Base-by-base conservation (phyloP, 2,888 invertebrate species). In the Rhamnusium bicolor region DNA sequence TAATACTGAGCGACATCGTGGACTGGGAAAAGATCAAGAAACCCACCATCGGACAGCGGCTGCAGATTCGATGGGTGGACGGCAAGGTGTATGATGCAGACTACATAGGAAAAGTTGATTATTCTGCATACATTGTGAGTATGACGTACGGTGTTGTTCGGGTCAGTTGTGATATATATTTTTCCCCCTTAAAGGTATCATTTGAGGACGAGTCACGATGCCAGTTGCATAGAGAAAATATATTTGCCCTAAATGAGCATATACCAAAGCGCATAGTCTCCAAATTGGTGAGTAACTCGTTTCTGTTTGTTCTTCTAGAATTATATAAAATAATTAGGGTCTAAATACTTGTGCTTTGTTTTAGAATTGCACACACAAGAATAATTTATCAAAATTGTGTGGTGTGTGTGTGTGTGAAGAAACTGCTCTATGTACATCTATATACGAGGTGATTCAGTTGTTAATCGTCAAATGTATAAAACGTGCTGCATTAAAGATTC, bases 61-160 rank as follows among this genome's bases (percentile, higher is more conserved):
- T 92, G 0, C 85, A 86, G 69, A 90, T 92, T 0, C 87, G 88
- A 46, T 92, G 92, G 92, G 88, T 89, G 0, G 91, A 92, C 75
- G 89, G 88, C 5, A 81, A 85, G 47, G 80, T 86, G 16, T 90
- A 90, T 72, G 86, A 88, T 60, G 90, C 89, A 16, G 84, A 87
- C 60, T 91, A 89, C 77, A 87, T 88, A 66, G 90, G 90, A 29
- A 84, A 86, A 46, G 84, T 87, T 78, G 86, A 87, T 60, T 85
- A 83, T 69, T 84, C 84, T 24, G 86, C 87, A 79, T 90, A 89
- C 72, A 88, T 85, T 77, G 90, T 89, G 83, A 83, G 86, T 65
- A 3, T 7, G 18, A 19, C 51, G n/a, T 51, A 2, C 18, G 2
- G 14, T 47, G 16, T 1, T n/a, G n/a, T n/a, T n/a, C n/a, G n/a